Percentiles rank a stretch among this genome's conserved stretches.
Conservation (phyloP, 2,888 invertebrate species). For the Leptogaster cylindrica region DNA sequence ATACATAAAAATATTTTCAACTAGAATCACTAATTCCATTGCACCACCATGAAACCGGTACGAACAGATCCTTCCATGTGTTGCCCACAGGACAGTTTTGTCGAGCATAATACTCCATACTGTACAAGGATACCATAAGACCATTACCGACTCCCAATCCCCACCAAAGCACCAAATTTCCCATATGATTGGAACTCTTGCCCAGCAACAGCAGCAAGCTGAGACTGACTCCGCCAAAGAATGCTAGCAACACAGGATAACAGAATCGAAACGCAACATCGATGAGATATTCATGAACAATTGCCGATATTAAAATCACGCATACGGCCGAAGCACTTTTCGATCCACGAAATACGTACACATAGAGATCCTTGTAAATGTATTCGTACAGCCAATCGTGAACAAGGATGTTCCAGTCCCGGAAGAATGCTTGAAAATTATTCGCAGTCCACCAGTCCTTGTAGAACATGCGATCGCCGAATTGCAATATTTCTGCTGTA, state of each 20-base stretch:
- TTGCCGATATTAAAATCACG: constrained; percentile 81
- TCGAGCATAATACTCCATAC: constrained; percentile 71
- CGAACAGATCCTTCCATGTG: constrained; percentile 60
- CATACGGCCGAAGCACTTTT: constrained; percentile 65
- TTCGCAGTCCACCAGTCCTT: constrained; percentile 95
- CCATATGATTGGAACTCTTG: constrained; percentile 62
- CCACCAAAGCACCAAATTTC: constrained; percentile 88
- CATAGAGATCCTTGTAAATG: constrained; percentile 77
- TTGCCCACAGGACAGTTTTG: constrained; percentile 54
- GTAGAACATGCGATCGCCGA: constrained; percentile 86
- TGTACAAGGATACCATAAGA: constrained; percentile 69
- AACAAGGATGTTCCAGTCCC: constrained; percentile 95
- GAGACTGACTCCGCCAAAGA: constrained; percentile 76
- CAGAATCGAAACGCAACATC: constrained; percentile 81
- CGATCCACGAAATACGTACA: constrained; percentile 61
- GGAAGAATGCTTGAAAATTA: constrained; percentile 81
- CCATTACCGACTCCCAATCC: constrained; percentile 79
- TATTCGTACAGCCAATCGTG: constrained; percentile 94
- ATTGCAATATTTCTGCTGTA: constrained; percentile 85
- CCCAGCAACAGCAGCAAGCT: constrained; percentile 65
- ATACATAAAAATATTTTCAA: background rate
- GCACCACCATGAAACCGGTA: constrained; percentile 65
- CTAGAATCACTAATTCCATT: constrained; percentile 43
- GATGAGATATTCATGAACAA: constrained; percentile 88
- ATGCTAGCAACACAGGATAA: constrained; percentile 81